Percentiles rank a stretch among this genome's conserved stretches.
These are phyloP conservation scores for Argyrosomus japonicus DNA, from an alignment of 2,113 vertebrate genomes.

Conservation along the genomic window DNA sequence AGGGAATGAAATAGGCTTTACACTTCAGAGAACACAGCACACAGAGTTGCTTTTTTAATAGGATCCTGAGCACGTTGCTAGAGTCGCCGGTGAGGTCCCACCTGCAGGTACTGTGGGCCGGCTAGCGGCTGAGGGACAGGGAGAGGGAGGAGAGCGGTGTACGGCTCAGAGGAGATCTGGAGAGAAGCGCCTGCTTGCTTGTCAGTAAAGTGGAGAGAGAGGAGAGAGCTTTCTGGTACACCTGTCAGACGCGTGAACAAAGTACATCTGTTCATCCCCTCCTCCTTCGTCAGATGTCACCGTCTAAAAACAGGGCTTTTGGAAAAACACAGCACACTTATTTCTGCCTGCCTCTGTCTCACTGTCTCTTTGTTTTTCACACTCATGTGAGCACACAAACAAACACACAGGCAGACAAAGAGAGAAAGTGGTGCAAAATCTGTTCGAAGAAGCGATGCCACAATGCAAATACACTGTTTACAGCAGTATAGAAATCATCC, in stretches of 20 bases:
- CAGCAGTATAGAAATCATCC: not conserved
- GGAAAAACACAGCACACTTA: conserved; percentile 42
- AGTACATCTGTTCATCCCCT: conserved; percentile 73
- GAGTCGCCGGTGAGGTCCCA: conserved; percentile 57
- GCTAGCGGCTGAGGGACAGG: conserved; percentile 39
- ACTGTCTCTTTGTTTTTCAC: conserved; percentile 37
- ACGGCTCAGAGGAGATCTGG: conserved; percentile 44
- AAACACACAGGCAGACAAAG: not conserved
- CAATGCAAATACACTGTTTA: conserved; percentile 13
- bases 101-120: conserved; percentile 39
- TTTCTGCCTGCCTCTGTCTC: conserved; percentile 36
- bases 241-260: conserved; percentile 75
- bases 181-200: conserved; percentile 27
- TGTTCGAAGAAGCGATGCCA: not conserved
- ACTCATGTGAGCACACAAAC: not conserved
- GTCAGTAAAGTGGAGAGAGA: conserved; percentile 53
- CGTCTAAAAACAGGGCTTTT: conserved; percentile 39
- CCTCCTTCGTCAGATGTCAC: conserved; percentile 58
- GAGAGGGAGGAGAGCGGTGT: conserved; percentile 21
- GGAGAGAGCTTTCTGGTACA: conserved; percentile 62
- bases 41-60: conserved; percentile 57
- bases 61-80: conserved; percentile 52
- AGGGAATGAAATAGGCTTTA: conserved; percentile 76
- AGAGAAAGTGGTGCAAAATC: conserved; percentile 3
- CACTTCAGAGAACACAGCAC: conserved; percentile 70